Base-by-base conservation (phyloP, 2,797 vertebrate genomes). In the Spea hammondii region DNA sequence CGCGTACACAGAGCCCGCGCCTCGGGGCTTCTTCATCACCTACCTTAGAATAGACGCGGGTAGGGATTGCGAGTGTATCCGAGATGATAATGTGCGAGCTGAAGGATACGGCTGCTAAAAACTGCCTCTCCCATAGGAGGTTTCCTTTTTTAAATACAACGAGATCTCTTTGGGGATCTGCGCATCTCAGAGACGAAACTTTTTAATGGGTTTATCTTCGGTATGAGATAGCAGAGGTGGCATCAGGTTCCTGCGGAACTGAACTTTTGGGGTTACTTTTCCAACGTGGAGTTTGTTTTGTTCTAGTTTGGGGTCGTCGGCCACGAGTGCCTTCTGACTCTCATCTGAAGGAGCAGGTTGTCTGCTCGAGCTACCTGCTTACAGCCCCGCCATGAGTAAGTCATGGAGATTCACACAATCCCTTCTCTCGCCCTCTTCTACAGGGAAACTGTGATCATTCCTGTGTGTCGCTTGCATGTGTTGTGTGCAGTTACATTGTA, bases 121-220 rank as follows among this genome's bases (percentile, higher is more conserved):
- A 13, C 5, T 57, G 72, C 50, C 70, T 17, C 51, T 73, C 64
- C 77, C 77, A 49, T 46, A 67, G 77, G 77, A 73, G 54, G n/a
- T 57, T 62, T 72, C 64, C 45, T 71, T 78, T 54, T 54, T 59
- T 65, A 51, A 65, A 72, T 66, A 44, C n/a, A 57, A 47, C 44
- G 45, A 65, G 51, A 64, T 77, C 57, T 70, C 67, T 51, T 53
- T 62, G 67, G 67, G 57, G 54, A 78, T 67, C 51, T 8, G 8
- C 51, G 50, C 53, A 66, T 78, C 62, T 57, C 9, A 9, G 49
- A 12, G 14, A 17, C 50, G 53, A 65, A 72, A 79, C 65, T 65
- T 79, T 73, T 73, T 79, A 67, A 79, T 67, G 53, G 51, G 55
- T 72, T 79, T 72, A 71, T 67, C 67, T 67, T 14, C 67, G 48